Evolutionary conservation across 2,797 vertebrate species (phyloP).

Genomic region (Sebastes melanostomus): DNA sequence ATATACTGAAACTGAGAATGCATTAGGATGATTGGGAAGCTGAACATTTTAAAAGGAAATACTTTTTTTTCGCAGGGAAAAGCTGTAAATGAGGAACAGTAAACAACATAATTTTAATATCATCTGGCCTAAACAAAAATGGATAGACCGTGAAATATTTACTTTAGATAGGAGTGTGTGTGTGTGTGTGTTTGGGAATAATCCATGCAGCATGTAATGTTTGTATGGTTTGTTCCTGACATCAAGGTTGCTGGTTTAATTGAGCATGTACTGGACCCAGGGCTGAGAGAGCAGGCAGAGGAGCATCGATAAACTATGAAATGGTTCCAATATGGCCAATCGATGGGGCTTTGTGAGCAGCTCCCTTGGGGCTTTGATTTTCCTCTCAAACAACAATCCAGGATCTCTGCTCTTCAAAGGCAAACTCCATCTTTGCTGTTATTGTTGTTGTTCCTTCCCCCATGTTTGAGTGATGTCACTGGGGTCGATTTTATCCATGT

Average conservation of each 20-base stretch:
- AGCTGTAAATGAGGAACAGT: slow-evolving; percentile 27
- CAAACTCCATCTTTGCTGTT: slow-evolving; percentile 76
- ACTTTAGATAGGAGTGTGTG: slow-evolving; percentile 24
- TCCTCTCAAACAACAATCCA: slow-evolving; percentile 79
- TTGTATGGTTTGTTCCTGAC: slow-evolving; percentile 66
- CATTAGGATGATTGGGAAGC: slow-evolving; percentile 58
- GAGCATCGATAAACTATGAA: slow-evolving; percentile 84
- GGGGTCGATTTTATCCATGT: slow-evolving; percentile 75
- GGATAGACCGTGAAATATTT: slow-evolving; percentile 21
- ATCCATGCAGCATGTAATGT: slow-evolving; percentile 52
- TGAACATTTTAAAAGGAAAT: slow-evolving; percentile 20
- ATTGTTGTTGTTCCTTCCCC: slow-evolving; percentile 66
- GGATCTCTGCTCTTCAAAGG: slow-evolving; percentile 78
- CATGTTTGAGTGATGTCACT: slow-evolving; percentile 78
- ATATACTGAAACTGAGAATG: slow-evolving; percentile 47
- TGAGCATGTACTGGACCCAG: slow-evolving; percentile 70
- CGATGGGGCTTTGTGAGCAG: slow-evolving; percentile 78
- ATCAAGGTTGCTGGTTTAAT: slow-evolving; percentile 82
- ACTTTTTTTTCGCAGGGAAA: neutral
- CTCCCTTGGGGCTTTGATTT: slow-evolving; percentile 78
- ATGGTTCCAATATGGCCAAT: slow-evolving; percentile 79
- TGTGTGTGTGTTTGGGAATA: slow-evolving; percentile 58
- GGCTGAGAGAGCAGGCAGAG: slow-evolving; percentile 71
- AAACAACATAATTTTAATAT: slow-evolving; percentile 38
- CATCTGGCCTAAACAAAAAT: slow-evolving; percentile 42